phyloP scores from a whole-genome alignment of 2,797 vertebrate species.

The Kryptolebias ocellatus region DNA sequence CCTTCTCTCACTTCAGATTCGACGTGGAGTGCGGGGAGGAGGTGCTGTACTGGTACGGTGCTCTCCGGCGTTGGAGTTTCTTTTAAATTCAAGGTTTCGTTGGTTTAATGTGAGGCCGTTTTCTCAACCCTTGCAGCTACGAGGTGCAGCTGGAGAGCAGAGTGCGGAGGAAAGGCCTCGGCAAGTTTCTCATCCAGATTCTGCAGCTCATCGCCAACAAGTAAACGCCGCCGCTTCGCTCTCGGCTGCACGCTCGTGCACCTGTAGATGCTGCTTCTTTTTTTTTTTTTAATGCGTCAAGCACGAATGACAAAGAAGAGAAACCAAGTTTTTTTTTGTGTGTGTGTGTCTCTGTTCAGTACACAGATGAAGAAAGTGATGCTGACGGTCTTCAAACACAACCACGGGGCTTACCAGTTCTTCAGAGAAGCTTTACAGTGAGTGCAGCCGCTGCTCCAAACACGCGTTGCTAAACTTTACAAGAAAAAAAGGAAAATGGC shows the following conservation, averaged over 20 bases:
- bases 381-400: conserved; percentile 97
- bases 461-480: neutral
- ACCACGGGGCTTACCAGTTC: conserved; percentile 95
- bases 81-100: neutral
- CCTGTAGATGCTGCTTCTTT: too few relatives aligned
- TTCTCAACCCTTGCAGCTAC: conserved; percentile 78
- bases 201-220: conserved; percentile 94
- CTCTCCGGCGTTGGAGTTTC: fast-evolving
- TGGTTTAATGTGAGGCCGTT: neutral
- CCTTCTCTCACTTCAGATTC: conserved; percentile 96
- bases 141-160: conserved; percentile 93
- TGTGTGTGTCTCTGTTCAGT: conserved; percentile 68
- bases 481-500: neutral
- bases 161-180: conserved; percentile 91
- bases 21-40: conserved; percentile 95
- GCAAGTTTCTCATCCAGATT: conserved; percentile 95
- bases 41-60: conserved; percentile 91
- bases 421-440: conserved; percentile 96
- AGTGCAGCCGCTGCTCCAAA: conserved; percentile 64
- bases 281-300: too few relatives aligned
- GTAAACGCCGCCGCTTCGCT: conserved; percentile 61
- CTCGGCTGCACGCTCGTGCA: too few relatives aligned
- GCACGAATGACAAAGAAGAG: too few relatives aligned
- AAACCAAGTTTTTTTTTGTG: too few relatives aligned
- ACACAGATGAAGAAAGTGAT: conserved; percentile 99